A percentile compares a stretch with the other conserved stretches of the same genome.
phyloP scores from a whole-genome alignment of 2,888 invertebrate genomes.

The Platynereis dumerilii region DNA sequence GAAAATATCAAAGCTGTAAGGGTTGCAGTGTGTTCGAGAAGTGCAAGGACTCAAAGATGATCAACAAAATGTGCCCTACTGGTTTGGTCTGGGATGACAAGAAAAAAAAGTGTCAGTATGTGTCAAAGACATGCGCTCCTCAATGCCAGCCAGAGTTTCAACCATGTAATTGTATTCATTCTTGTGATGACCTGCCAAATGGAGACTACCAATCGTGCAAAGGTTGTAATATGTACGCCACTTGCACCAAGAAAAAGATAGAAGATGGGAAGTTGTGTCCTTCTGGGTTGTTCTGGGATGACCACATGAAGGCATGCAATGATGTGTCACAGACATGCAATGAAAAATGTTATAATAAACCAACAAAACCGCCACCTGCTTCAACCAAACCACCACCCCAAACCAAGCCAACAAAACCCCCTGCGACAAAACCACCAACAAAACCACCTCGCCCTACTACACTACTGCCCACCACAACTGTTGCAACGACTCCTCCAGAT shows the following conservation, averaged over 20 bases:
- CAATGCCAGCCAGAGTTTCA: too few species aligned
- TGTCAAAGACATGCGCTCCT: constrained; percentile 9
- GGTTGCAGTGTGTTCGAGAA: constrained; percentile 43
- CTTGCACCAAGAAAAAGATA: constrained; percentile 6
- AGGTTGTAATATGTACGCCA: constrained; percentile 35
- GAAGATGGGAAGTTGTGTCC: constrained; percentile 14
- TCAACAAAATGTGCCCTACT: constrained; percentile 12
- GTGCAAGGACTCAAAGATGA: constrained; percentile 38
- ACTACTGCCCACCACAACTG: too few species aligned
- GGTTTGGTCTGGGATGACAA: constrained; percentile 6
- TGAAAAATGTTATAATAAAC: too few species aligned
- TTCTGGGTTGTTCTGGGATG: constrained; percentile 7
- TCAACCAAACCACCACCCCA: too few species aligned
- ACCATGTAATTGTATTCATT: constrained; percentile 7
- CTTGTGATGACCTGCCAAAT: constrained; percentile 3
- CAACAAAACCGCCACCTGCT: too few species aligned
- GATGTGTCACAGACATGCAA: constrained; percentile 40
- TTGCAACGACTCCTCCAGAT: too few species aligned
- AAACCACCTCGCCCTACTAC: too few species aligned
- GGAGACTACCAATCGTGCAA: constrained; percentile 41
- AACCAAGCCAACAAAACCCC: too few species aligned
- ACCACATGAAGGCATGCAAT: constrained; percentile 39
- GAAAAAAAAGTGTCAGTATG: constrained; percentile 5
- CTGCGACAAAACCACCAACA: too few species aligned
- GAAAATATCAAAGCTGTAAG: constrained; percentile 42